phyloP scores from a whole-genome alignment of 2,797 vertebrate species.

The Echeneis naucrates region DNA sequence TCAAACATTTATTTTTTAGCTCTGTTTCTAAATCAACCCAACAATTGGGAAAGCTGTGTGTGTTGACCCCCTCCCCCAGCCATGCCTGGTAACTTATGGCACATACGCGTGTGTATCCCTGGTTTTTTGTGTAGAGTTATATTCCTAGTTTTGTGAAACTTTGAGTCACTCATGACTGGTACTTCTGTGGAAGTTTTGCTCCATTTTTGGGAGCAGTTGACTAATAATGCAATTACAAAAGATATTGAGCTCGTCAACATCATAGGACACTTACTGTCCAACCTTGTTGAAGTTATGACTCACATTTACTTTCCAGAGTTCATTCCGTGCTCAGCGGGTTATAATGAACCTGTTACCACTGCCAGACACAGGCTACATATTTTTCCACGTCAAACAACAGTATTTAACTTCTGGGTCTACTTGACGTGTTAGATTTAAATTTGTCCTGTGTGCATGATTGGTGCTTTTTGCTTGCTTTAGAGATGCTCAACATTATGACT shows the following conservation, averaged over 20 bases:
- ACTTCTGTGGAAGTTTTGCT: neutral
- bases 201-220: neutral
- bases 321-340: neutral
- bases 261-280: neutral
- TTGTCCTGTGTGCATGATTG: neutral
- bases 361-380: too few species aligned
- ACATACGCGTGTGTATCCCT: too few species aligned
- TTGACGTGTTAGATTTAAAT: neutral
- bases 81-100: too few species aligned
- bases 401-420: neutral
- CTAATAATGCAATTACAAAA: slow-evolving; percentile 1
- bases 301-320: slow-evolving; percentile 6
- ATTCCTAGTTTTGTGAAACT: too few species aligned
- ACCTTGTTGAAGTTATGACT: neutral
- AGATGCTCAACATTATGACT: neutral
- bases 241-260: neutral
- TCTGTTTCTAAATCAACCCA: too few species aligned
- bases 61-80: too few species aligned
- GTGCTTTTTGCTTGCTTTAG: neutral
- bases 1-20: too few species aligned
- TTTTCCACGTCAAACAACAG: too few species aligned
- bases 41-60: too few species aligned
- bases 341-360: neutral
- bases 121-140: too few species aligned
- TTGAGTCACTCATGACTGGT: neutral